Conservation (phyloP, 2,888 invertebrate genomes). For the Drosophila maculinotata region DNA sequence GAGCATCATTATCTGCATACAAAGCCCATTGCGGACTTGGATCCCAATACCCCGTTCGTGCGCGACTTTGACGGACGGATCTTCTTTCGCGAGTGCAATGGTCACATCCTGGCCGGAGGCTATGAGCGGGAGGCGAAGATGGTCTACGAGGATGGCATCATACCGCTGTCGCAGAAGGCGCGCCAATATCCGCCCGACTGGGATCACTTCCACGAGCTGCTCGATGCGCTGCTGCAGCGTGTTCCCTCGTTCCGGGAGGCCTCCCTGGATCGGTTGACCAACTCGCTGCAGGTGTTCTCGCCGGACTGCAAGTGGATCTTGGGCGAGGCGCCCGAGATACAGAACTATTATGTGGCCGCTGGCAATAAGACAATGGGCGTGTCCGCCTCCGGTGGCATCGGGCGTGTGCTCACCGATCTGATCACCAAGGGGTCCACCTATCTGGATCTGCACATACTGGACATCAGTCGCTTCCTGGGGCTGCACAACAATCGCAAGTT, state of each 20-base stretch:
- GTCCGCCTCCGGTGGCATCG: constrained; percentile 97
- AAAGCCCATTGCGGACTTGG: constrained; percentile 89
- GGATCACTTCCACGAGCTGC: constrained; percentile 97
- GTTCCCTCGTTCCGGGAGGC: constrained; percentile 92
- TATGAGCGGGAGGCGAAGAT: constrained; percentile 97
- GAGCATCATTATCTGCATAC: constrained; percentile 97
- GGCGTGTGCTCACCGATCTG: constrained; percentile 94
- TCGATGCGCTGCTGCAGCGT: constrained; percentile 93
- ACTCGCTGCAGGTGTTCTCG: constrained; percentile 97
- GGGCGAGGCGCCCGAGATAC: constrained; percentile 96
- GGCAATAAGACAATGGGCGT: constrained; percentile 99
- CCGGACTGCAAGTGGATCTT: constrained; percentile 98
- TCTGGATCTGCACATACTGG: constrained; percentile 94
- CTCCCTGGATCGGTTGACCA: constrained; percentile 92
- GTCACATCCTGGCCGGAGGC: constrained; percentile 93
- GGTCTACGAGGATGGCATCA: constrained; percentile 91
- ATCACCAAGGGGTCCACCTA: constrained; percentile 93
- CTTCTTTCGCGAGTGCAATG: constrained; percentile 94
- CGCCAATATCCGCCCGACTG: constrained; percentile 94
- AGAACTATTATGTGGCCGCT: constrained; percentile 95
- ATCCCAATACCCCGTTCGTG: constrained; percentile 94
- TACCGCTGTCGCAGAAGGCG: constrained; percentile 88
- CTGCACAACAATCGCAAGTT: constrained; percentile 98
- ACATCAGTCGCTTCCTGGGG: constrained; percentile 95
- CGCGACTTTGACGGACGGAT: constrained; percentile 95